Evolutionary conservation across 2,888 invertebrate species (phyloP).

Genomic region (Stomorhina lunata): DNA sequence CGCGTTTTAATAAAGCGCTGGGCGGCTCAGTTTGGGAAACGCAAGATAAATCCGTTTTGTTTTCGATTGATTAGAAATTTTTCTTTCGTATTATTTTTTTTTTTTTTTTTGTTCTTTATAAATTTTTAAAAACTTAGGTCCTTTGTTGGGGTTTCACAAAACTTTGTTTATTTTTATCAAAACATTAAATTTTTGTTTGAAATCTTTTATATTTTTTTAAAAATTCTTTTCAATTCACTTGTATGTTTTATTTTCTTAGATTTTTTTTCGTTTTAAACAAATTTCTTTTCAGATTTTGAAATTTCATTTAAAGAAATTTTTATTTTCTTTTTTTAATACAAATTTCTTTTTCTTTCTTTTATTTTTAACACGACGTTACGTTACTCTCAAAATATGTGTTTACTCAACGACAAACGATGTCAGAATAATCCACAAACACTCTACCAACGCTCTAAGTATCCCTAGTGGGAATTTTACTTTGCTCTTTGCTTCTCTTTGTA

Average conservation of each 20-base stretch:
- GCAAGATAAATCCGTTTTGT: conserved; percentile 43
- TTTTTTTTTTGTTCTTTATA: background rate
- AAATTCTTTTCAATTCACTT: no score
- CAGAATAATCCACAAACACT: conserved; percentile 77
- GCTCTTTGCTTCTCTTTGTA: conserved; percentile 43
- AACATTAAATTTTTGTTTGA: no score
- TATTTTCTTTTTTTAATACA: conserved; percentile 55
- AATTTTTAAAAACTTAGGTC: no score
- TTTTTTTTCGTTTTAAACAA: background rate
- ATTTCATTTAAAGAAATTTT: conserved; percentile 22
- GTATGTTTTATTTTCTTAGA: background rate
- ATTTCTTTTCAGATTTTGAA: background rate
- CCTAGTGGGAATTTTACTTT: conserved; percentile 46
- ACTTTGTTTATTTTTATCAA: no score
- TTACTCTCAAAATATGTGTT: conserved; percentile 69
- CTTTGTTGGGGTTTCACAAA: no score
- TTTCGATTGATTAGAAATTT: background rate
- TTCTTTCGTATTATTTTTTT: conserved; percentile 7
- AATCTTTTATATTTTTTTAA: no score
- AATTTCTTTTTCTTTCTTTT: conserved; percentile 56
- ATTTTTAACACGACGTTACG: conserved; percentile 42
- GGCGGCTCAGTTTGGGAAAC: conserved; percentile 27
- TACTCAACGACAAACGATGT: conserved; percentile 79
- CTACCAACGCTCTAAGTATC: conserved; percentile 74
- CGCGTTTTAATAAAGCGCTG: conserved; percentile 68